Evolutionary conservation across 2,797 vertebrate species (phyloP), one percentile per base, ranked within the genome.

Genomic region (Hylomyscus alleni): DNA sequence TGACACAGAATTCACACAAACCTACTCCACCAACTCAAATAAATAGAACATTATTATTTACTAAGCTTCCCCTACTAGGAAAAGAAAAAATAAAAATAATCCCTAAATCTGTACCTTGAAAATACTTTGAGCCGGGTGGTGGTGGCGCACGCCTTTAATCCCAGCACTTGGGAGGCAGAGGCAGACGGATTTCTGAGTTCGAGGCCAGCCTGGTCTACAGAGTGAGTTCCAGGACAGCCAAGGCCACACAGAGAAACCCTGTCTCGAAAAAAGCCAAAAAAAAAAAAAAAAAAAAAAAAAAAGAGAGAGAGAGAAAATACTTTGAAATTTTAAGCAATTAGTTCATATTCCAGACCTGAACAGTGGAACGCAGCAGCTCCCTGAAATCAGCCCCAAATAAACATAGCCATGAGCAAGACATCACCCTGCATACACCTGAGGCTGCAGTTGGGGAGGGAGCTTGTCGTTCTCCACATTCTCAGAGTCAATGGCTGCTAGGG

Each of bases 381-480:
- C 40, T 95, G 80, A 80, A 95, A 60, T 95, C 84, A 89, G 95
- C 93, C 88, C 96, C 52, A 54, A 87, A 73, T 83, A 92, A 97
- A 94, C 92, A 93, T 87, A 56, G 72, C 47, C 77, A 3, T 3
- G 13, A 8, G 13, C 78, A 84, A n/a, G 69, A 6, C 15, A 15
- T 98, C 99, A 99, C 88, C 99, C 99, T 65, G 99, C 99, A 3
- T 99, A 99, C 84, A 99, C 99, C 96, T 99, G 99, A 9, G 99
- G 99, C 85, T 99, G 99, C 95, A 99, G 98, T 0, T 99, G 99
- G 0, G 99, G 99, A 1, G 99, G 99, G 92, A 99, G 99, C 94
- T 99, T 99, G 97, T 99, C 99, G 5, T 99, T 99, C 98, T 99
- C 99, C 90, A 99, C 98, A 1, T 99, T 99, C 97, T 99, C 99